A percentile compares a stretch with the other conserved stretches of the same genome.
phyloP scores from a whole-genome alignment of 2,888 invertebrate genomes.

The Alloscopus bannaensis region DNA sequence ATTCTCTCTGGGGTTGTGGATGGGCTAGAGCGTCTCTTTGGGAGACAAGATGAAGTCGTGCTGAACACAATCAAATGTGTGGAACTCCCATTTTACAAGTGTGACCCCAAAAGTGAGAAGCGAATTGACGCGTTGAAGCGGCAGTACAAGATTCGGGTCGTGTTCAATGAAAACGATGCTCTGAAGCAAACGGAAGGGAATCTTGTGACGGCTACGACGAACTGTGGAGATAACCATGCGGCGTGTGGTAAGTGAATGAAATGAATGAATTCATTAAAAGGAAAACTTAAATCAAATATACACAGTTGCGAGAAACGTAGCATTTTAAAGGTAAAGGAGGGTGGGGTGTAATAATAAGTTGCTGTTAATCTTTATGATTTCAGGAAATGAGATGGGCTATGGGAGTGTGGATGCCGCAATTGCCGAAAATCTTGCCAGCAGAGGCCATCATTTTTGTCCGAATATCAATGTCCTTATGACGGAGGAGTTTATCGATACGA shows the following conservation, averaged over 20 bases:
- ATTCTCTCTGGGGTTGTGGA: slow-evolving; percentile 61
- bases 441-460: slow-evolving; percentile 60
- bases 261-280: no score
- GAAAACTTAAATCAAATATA: no score
- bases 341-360: no score
- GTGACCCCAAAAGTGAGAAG: slow-evolving; percentile 18
- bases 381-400: slow-evolving; percentile 67
- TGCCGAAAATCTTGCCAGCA: slow-evolving; percentile 61
- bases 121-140: slow-evolving; percentile 16
- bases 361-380: slow-evolving; percentile 2
- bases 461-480: slow-evolving; percentile 53
- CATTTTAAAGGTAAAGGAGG: no score
- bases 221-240: slow-evolving; percentile 67
- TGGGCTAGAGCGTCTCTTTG: slow-evolving; percentile 58
- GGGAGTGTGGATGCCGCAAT: slow-evolving; percentile 66
- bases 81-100: slow-evolving; percentile 66
- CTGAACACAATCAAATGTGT: slow-evolving; percentile 31
- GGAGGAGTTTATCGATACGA: slow-evolving; percentile 33
- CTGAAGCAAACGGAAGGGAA: slow-evolving; percentile 41
- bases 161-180: slow-evolving; percentile 49
- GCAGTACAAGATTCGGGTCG: slow-evolving; percentile 27
- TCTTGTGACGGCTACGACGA: slow-evolving; percentile 56
- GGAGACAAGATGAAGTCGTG: background rate
- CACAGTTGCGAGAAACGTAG: no score
- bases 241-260: slow-evolving; percentile 59